These are phyloP conservation scores for Notarius quadriscutis DNA, from an alignment of 2,113 vertebrate genomes.

Conservation along the genomic window DNA sequence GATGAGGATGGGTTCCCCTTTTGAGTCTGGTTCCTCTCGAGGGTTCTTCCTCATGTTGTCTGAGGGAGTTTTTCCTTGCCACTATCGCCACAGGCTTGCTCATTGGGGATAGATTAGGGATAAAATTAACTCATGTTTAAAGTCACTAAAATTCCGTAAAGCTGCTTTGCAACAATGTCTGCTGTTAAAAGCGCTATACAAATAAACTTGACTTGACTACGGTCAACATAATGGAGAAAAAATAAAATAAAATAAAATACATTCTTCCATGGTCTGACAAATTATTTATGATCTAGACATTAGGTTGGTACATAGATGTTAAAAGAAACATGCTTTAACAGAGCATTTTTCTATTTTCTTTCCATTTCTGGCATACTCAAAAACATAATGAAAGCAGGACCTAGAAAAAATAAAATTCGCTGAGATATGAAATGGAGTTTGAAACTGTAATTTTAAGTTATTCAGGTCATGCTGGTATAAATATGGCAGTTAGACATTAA, in stretches of 20 bases:
- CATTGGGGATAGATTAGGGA: too few relatives aligned
- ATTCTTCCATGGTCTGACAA: not conserved
- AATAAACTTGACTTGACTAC: too few relatives aligned
- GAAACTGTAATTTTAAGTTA: constrained; percentile 44
- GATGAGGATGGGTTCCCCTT: too few relatives aligned
- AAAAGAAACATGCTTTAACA: constrained; percentile 27
- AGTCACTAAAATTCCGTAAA: too few relatives aligned
- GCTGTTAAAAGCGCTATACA: too few relatives aligned
- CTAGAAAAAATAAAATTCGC: constrained; percentile 18
- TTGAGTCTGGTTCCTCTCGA: too few relatives aligned
- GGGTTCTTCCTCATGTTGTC: too few relatives aligned
- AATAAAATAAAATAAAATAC: constrained; percentile 13
- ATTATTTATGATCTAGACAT: not conserved
- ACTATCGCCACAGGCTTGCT: too few relatives aligned
- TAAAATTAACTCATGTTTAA: too few relatives aligned
- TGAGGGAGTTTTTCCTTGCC: too few relatives aligned
- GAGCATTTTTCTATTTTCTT: constrained; percentile 29
- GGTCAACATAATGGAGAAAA: not conserved
- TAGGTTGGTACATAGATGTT: not conserved
- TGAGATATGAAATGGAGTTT: constrained; percentile 11
- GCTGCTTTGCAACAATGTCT: too few relatives aligned
- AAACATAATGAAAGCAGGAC: not conserved
- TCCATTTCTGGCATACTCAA: constrained; percentile 19
- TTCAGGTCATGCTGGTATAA: constrained; percentile 54
- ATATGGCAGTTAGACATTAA: constrained; percentile 40